These are phyloP conservation scores for Scrobipalpa atriplicella DNA, from an alignment of 2,888 invertebrate species.

Conservation along the genomic window DNA sequence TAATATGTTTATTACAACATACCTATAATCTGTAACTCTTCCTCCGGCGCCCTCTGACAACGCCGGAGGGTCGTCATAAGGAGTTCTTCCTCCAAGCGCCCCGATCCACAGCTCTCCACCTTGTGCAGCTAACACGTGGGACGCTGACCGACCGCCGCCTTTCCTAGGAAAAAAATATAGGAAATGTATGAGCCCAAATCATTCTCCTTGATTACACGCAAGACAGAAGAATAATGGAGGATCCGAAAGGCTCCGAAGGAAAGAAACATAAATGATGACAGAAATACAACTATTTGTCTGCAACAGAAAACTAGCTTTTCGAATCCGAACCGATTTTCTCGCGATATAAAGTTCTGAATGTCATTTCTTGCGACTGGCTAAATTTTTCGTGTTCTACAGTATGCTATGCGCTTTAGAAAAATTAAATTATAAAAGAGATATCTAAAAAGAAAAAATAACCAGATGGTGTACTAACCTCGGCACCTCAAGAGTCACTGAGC, in stretches of 20 bases:
- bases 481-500: conserved; percentile 96
- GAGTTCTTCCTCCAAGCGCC: conserved; percentile 92
- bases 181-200: too few species aligned
- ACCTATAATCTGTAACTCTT: conserved; percentile 94
- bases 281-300: too few species aligned
- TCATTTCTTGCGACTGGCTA: too few species aligned
- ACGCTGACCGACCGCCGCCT: conserved; percentile 93
- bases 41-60: conserved; percentile 98
- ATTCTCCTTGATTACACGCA: too few species aligned
- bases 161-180: conserved; percentile 71
- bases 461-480: conserved; percentile 81
- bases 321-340: too few species aligned
- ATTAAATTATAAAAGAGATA: too few species aligned
- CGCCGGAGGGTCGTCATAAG: conserved; percentile 97
- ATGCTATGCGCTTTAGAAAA: neutral
- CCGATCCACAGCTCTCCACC: conserved; percentile 98
- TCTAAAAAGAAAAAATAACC: too few species aligned
- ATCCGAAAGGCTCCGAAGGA: too few species aligned
- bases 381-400: too few species aligned
- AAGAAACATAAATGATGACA: too few species aligned
- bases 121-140: conserved; percentile 96
- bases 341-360: too few species aligned
- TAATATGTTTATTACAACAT: neutral
- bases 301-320: too few species aligned
- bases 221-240: conserved; percentile 39